Evolutionary conservation across 2,113 vertebrate species (phyloP), one percentile per base, ranked within the genome.

Genomic region (Grantiella picta): DNA sequence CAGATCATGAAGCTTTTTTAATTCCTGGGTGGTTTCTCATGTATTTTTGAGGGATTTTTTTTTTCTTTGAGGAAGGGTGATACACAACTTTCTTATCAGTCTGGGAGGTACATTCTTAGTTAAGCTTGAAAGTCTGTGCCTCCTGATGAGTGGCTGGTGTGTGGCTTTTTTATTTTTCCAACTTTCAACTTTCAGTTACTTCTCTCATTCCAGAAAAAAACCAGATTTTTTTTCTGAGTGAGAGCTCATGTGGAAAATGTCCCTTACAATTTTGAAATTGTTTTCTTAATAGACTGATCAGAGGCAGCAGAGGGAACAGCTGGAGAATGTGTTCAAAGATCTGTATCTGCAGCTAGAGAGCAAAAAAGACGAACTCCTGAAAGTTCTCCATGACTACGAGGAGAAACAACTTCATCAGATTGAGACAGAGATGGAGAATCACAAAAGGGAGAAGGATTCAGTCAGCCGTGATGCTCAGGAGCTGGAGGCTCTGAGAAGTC

Each of bases 401-500:
- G 4, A 79, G 29, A 3, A 89, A 40, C 81, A 95, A 21, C 36
- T 95, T 73, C 10, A 5, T 72, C 11, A 1, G 40, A 82, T 94
- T 71, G 27, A 40, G 28, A 5, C 0, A 0, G 35, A 89, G 53
- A 15, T 78, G 44, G 6, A 76, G 50, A 27, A 64, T 4, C 18
- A 33, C 3, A 3, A 49, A 73, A 5, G 11, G 20, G 1, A 12
- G 49, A 94, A 70, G 61, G 49, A 89, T 71, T 49, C 9, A 18
- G 66, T 13, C 85, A 83, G 45, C 40, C 12, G 0, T 18, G 61
- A 66, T 22, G 1, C 94, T 68, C 35, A 25, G 91, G 71, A 85
- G 38, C 53, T 95, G 56, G 40, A 92, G 73, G 57, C 57, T 64
- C 70, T 92, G 44, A 85, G 17, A 53, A 16, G 68, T 44, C 81